phyloP scores from a whole-genome alignment of 2,797 vertebrate genomes.

The Florisuga fusca region DNA sequence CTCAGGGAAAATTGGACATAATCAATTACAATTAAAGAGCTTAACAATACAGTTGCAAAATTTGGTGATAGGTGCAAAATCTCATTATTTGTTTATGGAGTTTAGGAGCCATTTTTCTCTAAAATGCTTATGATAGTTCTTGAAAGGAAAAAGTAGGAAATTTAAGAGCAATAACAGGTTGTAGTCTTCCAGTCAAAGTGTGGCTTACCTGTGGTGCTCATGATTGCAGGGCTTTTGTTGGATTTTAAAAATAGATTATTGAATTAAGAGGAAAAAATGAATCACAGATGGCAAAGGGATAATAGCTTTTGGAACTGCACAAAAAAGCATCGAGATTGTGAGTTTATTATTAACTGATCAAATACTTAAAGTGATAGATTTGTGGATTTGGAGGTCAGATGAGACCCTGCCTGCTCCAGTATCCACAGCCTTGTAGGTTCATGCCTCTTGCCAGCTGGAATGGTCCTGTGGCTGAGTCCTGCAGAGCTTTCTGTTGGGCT shows the following conservation, averaged over 20 bases:
- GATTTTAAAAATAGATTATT: not conserved
- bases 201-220: not conserved
- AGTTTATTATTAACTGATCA: not conserved
- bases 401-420: not conserved
- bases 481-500: rapidly evolving
- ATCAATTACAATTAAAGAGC: conserved; percentile 65
- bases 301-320: not conserved
- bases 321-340: not conserved
- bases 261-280: conserved; percentile 4
- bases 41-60: conserved; percentile 50
- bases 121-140: conserved; percentile 32
- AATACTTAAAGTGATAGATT: not conserved
- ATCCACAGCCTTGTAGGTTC: not conserved
- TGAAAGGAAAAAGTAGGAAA: conserved; percentile 25
- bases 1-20: conserved; percentile 20
- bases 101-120: conserved; percentile 37
- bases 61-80: conserved; percentile 39
- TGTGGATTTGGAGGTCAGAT: not conserved
- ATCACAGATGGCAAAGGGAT: not conserved
- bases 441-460: not conserved
- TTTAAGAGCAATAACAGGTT: not conserved
- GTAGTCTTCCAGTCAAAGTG: not conserved
- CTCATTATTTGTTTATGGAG: conserved; percentile 63
- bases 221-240: not conserved
- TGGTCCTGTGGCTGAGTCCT: not conserved